Evolutionary conservation across 2,113 vertebrate genomes (phyloP).

Genomic region (Danio rerio): DNA sequence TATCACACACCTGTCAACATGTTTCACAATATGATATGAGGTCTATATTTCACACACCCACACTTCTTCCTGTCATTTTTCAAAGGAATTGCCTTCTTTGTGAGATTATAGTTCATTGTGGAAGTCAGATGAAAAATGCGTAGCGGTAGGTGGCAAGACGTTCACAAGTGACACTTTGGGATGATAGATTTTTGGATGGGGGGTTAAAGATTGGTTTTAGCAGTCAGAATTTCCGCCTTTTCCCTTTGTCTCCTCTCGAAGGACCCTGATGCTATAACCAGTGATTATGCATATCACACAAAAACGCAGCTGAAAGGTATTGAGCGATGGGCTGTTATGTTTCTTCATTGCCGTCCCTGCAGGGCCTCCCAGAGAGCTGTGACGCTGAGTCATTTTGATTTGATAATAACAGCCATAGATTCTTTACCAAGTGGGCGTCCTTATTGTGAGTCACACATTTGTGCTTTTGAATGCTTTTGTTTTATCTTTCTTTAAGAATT

Average conservation of each 20-base stretch:
- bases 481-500: constrained; percentile 1
- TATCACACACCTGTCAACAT: constrained; percentile 20
- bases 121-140: constrained; percentile 29
- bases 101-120: constrained; percentile 42
- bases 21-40: constrained; percentile 37
- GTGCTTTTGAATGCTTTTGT: constrained; percentile 33
- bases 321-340: constrained; percentile 42
- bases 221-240: constrained; percentile 2
- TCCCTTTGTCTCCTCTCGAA: constrained; percentile 36
- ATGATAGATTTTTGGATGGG: constrained; percentile 42
- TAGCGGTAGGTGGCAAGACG: constrained; percentile 43
- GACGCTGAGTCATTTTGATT: constrained; percentile 45
- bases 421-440: constrained; percentile 37
- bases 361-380: constrained; percentile 34
- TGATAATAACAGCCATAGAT: constrained; percentile 44
- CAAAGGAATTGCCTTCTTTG: constrained; percentile 47
- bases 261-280: constrained; percentile 48
- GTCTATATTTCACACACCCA: constrained; percentile 46
- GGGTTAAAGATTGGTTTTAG: constrained; percentile 44
- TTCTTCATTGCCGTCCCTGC: constrained; percentile 50
- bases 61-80: constrained; percentile 32
- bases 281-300: constrained; percentile 50
- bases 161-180: constrained; percentile 24
- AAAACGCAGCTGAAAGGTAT: constrained; percentile 48
- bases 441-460: constrained; percentile 31